phyloP scores from a whole-genome alignment of 2,113 vertebrate genomes.

The Opisthocomus hoazin region DNA sequence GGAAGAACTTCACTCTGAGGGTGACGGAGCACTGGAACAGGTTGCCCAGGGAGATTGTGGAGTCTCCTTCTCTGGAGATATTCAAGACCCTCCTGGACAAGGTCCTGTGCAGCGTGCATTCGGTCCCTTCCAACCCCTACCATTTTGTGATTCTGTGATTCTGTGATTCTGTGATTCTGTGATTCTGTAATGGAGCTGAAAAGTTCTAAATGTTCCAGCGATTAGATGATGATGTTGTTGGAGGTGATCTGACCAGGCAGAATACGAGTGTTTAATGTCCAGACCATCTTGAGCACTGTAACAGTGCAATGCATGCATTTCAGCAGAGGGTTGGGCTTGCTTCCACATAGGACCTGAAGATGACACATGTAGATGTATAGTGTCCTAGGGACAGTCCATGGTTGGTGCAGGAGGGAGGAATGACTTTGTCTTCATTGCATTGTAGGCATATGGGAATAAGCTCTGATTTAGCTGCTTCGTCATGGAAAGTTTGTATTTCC shows the following conservation, averaged over 20 bases:
- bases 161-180: too few relatives aligned
- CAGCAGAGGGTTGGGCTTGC: neutral
- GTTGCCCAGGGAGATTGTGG: too few relatives aligned
- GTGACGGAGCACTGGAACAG: too few relatives aligned
- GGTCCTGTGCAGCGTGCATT: too few relatives aligned
- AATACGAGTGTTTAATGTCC: neutral
- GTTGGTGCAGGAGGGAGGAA: neutral
- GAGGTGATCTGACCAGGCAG: neutral
- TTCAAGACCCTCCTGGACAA: too few relatives aligned
- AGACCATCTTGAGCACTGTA: neutral
- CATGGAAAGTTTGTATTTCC: neutral
- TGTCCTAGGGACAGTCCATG: neutral
- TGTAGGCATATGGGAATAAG: neutral
- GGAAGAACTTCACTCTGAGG: too few relatives aligned
- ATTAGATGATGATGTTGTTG: neutral
- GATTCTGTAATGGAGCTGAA: neutral
- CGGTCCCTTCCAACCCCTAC: too few relatives aligned
- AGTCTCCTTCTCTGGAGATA: too few relatives aligned
- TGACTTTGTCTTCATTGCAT: neutral
- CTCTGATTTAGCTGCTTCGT: neutral
- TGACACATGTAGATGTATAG: accelerated
- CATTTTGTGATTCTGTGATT: too few relatives aligned
- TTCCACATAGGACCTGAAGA: neutral
- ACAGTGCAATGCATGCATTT: neutral
- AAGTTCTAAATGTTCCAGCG: neutral